Conservation (phyloP, 2,797 vertebrate species). For the Anisognathus igniventris region DNA sequence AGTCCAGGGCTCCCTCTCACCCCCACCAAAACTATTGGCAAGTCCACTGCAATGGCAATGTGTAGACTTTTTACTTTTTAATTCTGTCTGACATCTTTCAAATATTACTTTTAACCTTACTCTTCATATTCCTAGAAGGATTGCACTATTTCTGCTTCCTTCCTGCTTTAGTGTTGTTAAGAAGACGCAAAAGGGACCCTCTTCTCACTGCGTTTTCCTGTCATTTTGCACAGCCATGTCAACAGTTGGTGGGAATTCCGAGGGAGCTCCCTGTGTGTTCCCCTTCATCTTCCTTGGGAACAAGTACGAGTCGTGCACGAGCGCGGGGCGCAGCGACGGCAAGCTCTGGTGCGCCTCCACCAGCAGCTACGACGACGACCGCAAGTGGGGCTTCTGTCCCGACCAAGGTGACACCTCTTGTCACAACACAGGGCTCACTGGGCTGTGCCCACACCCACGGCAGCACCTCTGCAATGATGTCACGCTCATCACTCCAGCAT, state of each 20-base stretch:
- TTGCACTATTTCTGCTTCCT: not conserved
- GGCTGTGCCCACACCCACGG: fast-evolving
- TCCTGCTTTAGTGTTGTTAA: not conserved
- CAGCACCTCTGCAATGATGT: fast-evolving
- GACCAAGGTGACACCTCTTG: slow-evolving; percentile 82
- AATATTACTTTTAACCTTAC: not conserved
- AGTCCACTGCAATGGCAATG: not conserved
- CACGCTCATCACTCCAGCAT: not conserved
- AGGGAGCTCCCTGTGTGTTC: slow-evolving; percentile 90
- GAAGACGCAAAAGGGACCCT: not conserved
- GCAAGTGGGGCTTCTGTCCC: slow-evolving; percentile 98
- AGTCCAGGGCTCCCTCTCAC: not conserved
- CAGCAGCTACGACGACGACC: slow-evolving; percentile 91
- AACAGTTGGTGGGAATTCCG: slow-evolving; percentile 91
- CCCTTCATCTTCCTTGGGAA: slow-evolving; percentile 93
- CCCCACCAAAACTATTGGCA: not conserved
- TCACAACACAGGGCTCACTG: fast-evolving
- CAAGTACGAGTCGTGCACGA: slow-evolving; percentile 87
- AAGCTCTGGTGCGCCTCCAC: slow-evolving; percentile 91
- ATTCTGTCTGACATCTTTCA: not conserved
- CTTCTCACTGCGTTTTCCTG: not conserved
- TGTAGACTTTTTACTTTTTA: not conserved
- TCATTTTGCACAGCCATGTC: slow-evolving; percentile 84
- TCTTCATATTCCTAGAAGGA: not conserved
- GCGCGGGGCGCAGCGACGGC: slow-evolving; percentile 88